Evolutionary conservation across 2,113 vertebrate genomes (phyloP), one percentile per base, ranked within the genome.

Genomic region (Myxocyprinus asiaticus): DNA sequence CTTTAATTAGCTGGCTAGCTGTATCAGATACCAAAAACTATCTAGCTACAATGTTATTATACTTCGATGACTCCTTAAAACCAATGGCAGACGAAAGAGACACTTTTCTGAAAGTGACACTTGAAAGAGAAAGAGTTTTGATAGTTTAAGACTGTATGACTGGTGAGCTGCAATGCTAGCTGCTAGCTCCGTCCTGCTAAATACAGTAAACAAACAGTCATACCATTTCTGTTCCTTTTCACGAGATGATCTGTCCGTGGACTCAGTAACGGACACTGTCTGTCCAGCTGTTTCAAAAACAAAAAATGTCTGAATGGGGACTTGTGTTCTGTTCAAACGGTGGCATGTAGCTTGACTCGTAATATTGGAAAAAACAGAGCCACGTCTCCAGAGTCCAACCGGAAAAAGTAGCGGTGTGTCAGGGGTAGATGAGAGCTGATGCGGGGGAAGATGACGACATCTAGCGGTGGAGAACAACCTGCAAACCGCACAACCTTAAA

Each of bases 341-440:
- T 15, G 5, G 22, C 43, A 67, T 9, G 55, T 44, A 64, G 17
- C 4, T 66, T 4, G 48, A 64, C 12, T 43, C 6, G 55, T 63
- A 78, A 43, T 72, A 6, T 8, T 22, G 62, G 50, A 4, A 51
- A 47, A 69, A 78, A 9, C 68, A 78, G 58, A 84, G 82, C 82
- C 82, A 84, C 82, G 82, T 84, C 79, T 81, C 75, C 72, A 74
- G 15, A 74, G 72, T 74, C 58, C 79, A 81, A 84, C 82, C 82
- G 82, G 82, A 84, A 84, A 81, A 67, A 84, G 76, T 81, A 75
- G 67, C 61, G 4, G 14, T 42, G 43, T 55, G 42, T 47, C 51
- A 65, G 67, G 22, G 17, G 10, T 33, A 7, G 55, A 48, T 3
- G 10, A 56, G 53, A 14, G 56, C n/a, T 45, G 70, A 73, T 15